Evolutionary conservation across 2,797 vertebrate species (phyloP).

Genomic region (Hypotaenidia okinawae): DNA sequence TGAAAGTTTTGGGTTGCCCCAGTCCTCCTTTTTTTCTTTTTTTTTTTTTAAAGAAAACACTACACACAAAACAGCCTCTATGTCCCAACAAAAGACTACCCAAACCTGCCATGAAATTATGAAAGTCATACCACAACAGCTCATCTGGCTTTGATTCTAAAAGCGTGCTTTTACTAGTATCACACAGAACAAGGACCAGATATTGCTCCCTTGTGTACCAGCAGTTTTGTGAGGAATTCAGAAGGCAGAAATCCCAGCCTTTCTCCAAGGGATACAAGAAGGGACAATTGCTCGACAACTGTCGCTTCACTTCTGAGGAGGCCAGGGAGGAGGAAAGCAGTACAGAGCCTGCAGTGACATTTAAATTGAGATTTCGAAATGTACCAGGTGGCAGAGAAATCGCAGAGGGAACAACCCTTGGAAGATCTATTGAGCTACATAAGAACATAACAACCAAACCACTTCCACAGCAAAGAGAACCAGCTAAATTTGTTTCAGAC

Average conservation of each 20-base stretch:
- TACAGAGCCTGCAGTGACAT: background rate
- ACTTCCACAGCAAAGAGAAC: background rate
- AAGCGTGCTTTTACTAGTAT: background rate
- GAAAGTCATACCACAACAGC: background rate
- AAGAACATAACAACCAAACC: conserved; percentile 3
- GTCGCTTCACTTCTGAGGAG: background rate
- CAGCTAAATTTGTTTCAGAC: conserved; percentile 44
- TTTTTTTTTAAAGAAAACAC: background rate
- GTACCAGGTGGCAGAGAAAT: background rate
- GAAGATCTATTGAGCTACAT: conserved; percentile 3
- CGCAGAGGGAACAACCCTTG: background rate
- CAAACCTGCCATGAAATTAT: background rate
- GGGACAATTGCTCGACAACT: background rate
- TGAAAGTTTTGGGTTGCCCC: background rate
- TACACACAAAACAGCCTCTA: background rate
- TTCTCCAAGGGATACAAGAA: background rate
- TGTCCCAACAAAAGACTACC: background rate
- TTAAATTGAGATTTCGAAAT: background rate
- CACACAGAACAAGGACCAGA: background rate
- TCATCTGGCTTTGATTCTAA: background rate
- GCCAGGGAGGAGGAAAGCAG: background rate
- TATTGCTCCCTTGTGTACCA: background rate
- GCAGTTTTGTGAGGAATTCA: background rate
- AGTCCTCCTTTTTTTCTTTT: background rate
- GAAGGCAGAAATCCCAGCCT: background rate